Evolutionary conservation across 2,797 vertebrate species (phyloP).

Genomic region (Poeciliopsis gracilis): DNA sequence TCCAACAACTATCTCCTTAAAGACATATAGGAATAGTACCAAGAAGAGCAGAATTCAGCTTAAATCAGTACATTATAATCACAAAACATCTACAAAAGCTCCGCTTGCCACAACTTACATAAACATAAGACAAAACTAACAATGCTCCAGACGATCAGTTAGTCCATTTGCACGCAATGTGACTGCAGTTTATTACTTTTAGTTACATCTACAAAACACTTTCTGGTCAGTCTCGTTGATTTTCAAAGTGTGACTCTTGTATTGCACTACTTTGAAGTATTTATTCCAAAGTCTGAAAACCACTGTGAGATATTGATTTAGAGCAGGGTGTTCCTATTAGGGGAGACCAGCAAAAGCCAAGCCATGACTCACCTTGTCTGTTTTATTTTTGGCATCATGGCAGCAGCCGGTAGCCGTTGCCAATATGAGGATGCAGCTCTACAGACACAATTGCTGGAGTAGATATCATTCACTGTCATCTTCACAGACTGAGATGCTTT

Average conservation of each 20-base stretch:
- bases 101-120: neutral
- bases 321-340: slow-evolving; percentile 48
- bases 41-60: neutral
- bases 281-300: slow-evolving; percentile 18
- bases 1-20: no score
- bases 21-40: neutral
- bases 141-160: neutral
- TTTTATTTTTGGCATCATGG: slow-evolving; percentile 55
- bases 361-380: slow-evolving; percentile 51
- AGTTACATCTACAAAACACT: neutral
- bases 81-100: neutral
- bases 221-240: neutral
- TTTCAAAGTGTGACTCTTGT: neutral
- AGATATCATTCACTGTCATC: slow-evolving; percentile 25
- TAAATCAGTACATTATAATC: neutral
- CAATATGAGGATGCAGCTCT: slow-evolving; percentile 40
- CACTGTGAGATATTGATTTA: slow-evolving; percentile 38
- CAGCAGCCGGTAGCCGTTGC: slow-evolving; percentile 10
- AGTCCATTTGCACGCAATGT: neutral
- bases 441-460: neutral
- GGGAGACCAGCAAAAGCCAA: slow-evolving; percentile 38
- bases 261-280: slow-evolving; percentile 7
- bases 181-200: neutral
- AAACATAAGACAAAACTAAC: neutral
- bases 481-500: neutral